Evolutionary conservation across 2,113 vertebrate species (phyloP).

Genomic region (Pollachius pollachius): DNA sequence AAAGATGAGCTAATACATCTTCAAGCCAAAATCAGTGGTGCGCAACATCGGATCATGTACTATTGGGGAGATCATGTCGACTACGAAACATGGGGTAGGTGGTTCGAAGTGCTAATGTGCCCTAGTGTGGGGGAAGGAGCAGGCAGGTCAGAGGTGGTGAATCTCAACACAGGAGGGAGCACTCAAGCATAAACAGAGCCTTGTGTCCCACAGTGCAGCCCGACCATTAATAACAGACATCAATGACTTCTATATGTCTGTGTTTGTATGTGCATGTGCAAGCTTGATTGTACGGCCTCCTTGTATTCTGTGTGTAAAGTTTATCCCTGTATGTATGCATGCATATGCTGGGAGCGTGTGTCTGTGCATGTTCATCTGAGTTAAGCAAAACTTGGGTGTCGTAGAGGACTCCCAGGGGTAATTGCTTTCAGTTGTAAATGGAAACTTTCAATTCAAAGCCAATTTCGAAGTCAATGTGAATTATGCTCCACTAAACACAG

Average conservation of each 20-base stretch:
- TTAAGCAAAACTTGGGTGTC: background rate
- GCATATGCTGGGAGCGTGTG: background rate
- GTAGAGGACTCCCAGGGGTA: background rate
- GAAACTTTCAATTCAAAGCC: too few relatives aligned
- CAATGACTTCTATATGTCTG: background rate
- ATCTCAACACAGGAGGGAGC: background rate
- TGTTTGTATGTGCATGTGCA: constrained; percentile 2
- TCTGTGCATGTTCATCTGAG: background rate
- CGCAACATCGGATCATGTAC: too few relatives aligned
- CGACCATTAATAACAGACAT: background rate
- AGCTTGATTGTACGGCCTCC: too few relatives aligned
- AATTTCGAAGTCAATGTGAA: too few relatives aligned
- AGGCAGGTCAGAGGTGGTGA: background rate
- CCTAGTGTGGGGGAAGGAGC: background rate
- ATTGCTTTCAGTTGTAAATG: background rate
- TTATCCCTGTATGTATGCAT: background rate
- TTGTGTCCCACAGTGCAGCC: background rate
- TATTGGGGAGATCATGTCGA: too few relatives aligned
- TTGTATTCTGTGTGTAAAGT: background rate
- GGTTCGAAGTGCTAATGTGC: too few relatives aligned
- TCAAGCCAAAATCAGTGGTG: too few relatives aligned
- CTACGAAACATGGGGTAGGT: too few relatives aligned
- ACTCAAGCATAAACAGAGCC: background rate
- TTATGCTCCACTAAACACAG: too few relatives aligned
- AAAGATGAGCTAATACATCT: too few relatives aligned